A percentile compares a stretch with the other conserved stretches of the same genome.
These are phyloP conservation scores for Corythornis madagascariensis DNA, from an alignment of 2,113 vertebrate species.

Conservation along the genomic window DNA sequence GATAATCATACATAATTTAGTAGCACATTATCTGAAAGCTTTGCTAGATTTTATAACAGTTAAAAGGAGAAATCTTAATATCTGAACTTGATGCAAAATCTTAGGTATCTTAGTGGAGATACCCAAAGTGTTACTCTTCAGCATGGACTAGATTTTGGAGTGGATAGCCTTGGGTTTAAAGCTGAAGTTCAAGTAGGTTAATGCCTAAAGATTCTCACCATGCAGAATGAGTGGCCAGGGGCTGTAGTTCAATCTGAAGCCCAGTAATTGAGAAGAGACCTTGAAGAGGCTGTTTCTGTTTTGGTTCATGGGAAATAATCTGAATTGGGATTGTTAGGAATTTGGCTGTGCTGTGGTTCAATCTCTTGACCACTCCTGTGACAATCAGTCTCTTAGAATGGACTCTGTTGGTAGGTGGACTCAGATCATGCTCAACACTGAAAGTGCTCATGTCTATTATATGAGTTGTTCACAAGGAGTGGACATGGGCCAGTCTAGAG, in stretches of 20 bases:
- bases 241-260: not conserved
- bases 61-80: not conserved
- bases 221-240: not conserved
- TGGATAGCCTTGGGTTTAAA: not conserved
- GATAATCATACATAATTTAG: not conserved
- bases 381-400: not conserved
- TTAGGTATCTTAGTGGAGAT: not conserved
- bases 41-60: not conserved
- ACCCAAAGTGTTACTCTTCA: not conserved
- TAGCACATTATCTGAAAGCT: not conserved
- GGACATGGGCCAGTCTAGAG: not conserved
- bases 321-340: not conserved
- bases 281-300: not conserved
- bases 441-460: not conserved
- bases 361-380: not conserved
- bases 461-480: not conserved
- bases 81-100: not conserved
- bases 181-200: not conserved
- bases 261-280: not conserved
- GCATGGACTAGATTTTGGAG: not conserved
- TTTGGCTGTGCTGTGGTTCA: not conserved
- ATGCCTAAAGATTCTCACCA: not conserved
- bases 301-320: not conserved
- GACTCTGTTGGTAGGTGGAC: not conserved
- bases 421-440: rapidly evolving